A percentile compares a stretch with the other conserved stretches of the same genome.
Conservation (phyloP, 2,113 vertebrate species). For the Murina feae region DNA sequence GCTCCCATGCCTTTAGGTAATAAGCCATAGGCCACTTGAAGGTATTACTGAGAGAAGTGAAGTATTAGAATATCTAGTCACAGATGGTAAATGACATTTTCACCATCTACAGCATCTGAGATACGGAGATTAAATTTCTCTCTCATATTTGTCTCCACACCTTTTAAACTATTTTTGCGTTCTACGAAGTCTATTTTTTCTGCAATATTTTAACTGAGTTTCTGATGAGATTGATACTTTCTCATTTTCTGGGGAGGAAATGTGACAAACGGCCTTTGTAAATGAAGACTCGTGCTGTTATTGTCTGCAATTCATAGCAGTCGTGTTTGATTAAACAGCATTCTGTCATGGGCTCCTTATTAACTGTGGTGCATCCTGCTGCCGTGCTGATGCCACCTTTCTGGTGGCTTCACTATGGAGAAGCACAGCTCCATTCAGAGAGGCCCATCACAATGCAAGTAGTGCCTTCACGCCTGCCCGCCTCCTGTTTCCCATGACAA, state of each 20-base stretch:
- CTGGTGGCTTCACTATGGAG: slow-evolving; percentile 35
- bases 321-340: slow-evolving; percentile 74
- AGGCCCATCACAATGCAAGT: slow-evolving; percentile 56
- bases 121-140: slow-evolving; percentile 16
- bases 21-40: slow-evolving; percentile 56
- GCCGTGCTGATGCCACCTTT: slow-evolving; percentile 62
- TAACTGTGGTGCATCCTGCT: slow-evolving; percentile 75
- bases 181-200: slow-evolving; percentile 52
- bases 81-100: slow-evolving; percentile 63
- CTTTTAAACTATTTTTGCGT: slow-evolving; percentile 11
- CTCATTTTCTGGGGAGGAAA: slow-evolving; percentile 66
- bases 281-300: slow-evolving; percentile 70
- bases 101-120: background rate
- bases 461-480: slow-evolving; percentile 79
- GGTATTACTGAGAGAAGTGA: slow-evolving; percentile 30
- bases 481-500: slow-evolving; percentile 72
- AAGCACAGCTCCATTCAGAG: slow-evolving; percentile 70
- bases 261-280: slow-evolving; percentile 63
- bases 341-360: slow-evolving; percentile 69
- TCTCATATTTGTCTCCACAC: background rate
- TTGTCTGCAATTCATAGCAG: slow-evolving; percentile 59
- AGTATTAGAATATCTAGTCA: slow-evolving; percentile 22
- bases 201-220: slow-evolving; percentile 36
- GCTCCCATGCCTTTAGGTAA: slow-evolving; percentile 44
- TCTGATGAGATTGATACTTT: slow-evolving; percentile 63